phyloP scores from a whole-genome alignment of 2,797 vertebrate genomes.

The Steatocranus sp. region DNA sequence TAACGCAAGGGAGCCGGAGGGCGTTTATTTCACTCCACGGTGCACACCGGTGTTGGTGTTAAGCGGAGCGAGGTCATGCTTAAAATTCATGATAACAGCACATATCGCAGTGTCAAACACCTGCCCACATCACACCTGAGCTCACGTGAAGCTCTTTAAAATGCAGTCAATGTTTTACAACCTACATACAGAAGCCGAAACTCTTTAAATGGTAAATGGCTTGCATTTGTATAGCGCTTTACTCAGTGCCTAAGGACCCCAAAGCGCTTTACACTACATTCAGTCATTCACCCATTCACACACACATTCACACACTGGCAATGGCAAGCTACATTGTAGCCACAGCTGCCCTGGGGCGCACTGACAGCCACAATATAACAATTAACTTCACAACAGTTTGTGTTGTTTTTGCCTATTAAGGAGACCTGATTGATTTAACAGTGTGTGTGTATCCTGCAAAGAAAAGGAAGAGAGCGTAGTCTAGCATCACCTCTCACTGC shows the following conservation, averaged over 20 bases:
- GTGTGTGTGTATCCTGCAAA: neutral
- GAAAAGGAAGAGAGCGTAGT: neutral
- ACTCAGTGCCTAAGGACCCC: too few species aligned
- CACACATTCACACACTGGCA: too few species aligned
- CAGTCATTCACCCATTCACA: too few species aligned
- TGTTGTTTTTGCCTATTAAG: neutral
- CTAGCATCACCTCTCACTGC: neutral
- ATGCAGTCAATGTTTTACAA: neutral
- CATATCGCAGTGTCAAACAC: neutral
- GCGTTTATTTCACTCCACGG: slow-evolving; percentile 38
- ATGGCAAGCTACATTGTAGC: too few species aligned
- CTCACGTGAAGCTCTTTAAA: neutral
- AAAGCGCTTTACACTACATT: too few species aligned
- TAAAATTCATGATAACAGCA: neutral
- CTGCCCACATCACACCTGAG: neutral
- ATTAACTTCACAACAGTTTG: neutral
- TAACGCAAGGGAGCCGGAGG: slow-evolving; percentile 43
- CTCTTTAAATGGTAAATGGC: too few species aligned
- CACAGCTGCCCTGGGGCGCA: too few species aligned
- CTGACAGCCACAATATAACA: neutral
- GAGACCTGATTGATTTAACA: neutral
- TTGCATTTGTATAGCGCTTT: too few species aligned
- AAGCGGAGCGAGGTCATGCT: neutral
- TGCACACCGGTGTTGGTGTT: slow-evolving; percentile 21
- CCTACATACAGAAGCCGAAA: neutral